Base-by-base conservation (phyloP, 2,797 vertebrate genomes). In the Hippoglossus hippoglossus region DNA sequence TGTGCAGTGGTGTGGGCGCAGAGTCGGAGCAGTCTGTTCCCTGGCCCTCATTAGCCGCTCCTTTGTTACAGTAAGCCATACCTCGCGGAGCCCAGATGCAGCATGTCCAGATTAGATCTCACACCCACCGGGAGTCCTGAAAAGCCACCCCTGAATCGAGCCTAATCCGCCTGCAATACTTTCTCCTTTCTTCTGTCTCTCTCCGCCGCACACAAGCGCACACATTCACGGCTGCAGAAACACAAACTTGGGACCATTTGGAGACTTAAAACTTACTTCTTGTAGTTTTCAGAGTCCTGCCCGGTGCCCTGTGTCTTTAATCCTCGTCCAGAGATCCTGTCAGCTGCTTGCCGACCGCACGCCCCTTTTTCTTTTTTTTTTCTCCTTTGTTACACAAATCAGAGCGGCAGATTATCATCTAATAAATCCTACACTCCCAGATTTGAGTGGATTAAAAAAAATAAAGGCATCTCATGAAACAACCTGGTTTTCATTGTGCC, bases 1-100 rank as follows among this genome's bases (percentile, higher is more conserved):
- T 79, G 87, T 79, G 83, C 77, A 76, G 71, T 68, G 85, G 82
- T 75, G 85, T 79, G 84, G 80, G 82, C 18, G 51, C 49, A n/a
- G 57, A 76, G 71, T 53, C 36, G 60, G 58, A 74, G 86, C 86
- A 83, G 83, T 71, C 88, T 88, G 89, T 80, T 83, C 77, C 73
- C 73, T 59, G 83, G 80, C 80, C 84, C 89, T 91, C 88, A 91
- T 93, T 93, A 92, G 85, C 68, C 67, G 46, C 64, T 44, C 87
- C 86, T 94, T 95, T 94, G 92, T 94, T 92, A 90, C 91, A 87
- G 91, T 93, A 85, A 90, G 91, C 87, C 84, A 73, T 72, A 89
- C 89, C 86, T 91, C 86, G 75, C 73, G 67, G 90, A 88, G 89
- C 87, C 88, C 91, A 93, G 89, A 94, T 93, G 92, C 89, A 91